Conservation (phyloP, 2,888 invertebrate species). For the Athalia cordata region DNA sequence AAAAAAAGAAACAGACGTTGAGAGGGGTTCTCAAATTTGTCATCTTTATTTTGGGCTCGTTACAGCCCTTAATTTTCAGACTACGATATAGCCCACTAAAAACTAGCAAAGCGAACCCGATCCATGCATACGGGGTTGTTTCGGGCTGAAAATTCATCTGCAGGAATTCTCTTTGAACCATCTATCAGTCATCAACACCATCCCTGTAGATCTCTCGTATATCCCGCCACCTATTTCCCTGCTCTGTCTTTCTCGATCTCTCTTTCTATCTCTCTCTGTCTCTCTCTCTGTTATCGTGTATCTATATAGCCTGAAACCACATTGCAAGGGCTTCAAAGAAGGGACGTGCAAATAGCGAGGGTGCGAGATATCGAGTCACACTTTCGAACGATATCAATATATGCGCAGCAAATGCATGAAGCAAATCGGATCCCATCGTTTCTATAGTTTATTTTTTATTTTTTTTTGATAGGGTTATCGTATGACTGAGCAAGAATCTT, state of each 20-base stretch:
- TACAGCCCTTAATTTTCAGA: too few relatives aligned
- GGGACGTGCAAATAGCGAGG: slow-evolving; percentile 52
- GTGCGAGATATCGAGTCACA: slow-evolving; percentile 31
- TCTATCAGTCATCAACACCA: slow-evolving; percentile 62
- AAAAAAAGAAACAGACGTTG: neutral
- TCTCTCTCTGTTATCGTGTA: too few relatives aligned
- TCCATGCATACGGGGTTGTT: neutral
- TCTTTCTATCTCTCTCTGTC: too few relatives aligned
- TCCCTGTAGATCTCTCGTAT: slow-evolving; percentile 25
- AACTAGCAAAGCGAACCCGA: neutral
- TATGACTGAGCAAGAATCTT: too few relatives aligned
- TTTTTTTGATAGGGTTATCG: too few relatives aligned
- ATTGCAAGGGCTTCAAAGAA: slow-evolving; percentile 53
- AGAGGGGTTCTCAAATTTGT: too few relatives aligned
- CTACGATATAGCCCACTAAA: neutral
- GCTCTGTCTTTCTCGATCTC: neutral
- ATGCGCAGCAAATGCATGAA: too few relatives aligned
- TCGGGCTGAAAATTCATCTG: slow-evolving; percentile 55
- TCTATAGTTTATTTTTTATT: too few relatives aligned
- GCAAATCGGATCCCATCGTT: too few relatives aligned
- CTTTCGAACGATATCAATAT: too few relatives aligned
- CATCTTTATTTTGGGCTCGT: too few relatives aligned
- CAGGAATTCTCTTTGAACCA: slow-evolving; percentile 62
- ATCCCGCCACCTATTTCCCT: neutral
- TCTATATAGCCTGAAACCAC: neutral